Conservation (phyloP, 2,113 vertebrate species). For the Emydura subglobosa region DNA sequence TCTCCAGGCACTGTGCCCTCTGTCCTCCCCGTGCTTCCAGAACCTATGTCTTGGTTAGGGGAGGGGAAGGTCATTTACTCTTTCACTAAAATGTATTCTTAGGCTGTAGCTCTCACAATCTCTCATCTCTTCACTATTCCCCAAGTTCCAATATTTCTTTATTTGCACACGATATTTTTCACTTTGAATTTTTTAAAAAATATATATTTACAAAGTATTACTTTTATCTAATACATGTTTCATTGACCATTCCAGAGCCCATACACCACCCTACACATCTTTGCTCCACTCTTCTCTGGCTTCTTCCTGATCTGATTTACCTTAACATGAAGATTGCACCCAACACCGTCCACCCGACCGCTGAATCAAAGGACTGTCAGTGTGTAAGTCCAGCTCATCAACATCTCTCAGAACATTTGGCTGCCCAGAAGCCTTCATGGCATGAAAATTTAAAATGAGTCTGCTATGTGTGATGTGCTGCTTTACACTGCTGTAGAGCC, state of each 20-base stretch:
- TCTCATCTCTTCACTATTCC: background rate
- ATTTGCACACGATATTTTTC: background rate
- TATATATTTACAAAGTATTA: background rate
- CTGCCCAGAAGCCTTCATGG: background rate
- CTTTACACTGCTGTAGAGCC: background rate
- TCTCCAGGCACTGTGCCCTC: background rate
- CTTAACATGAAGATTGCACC: background rate
- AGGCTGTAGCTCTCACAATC: background rate
- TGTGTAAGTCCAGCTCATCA: background rate
- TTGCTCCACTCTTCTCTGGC: background rate
- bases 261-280: background rate
- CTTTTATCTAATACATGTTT: background rate
- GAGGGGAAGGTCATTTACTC: background rate
- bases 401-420: background rate
- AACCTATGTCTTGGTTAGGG: background rate
- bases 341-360: background rate
- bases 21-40: background rate
- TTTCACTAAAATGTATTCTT: background rate
- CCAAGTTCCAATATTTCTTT: background rate
- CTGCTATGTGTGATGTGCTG: background rate
- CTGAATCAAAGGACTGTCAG: background rate
- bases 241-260: background rate
- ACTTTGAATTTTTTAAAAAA: background rate
- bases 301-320: background rate
- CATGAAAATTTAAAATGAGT: constrained; percentile 21